Evolutionary conservation across 2,888 invertebrate species (phyloP).

Genomic region (Parnassius glacialis): DNA sequence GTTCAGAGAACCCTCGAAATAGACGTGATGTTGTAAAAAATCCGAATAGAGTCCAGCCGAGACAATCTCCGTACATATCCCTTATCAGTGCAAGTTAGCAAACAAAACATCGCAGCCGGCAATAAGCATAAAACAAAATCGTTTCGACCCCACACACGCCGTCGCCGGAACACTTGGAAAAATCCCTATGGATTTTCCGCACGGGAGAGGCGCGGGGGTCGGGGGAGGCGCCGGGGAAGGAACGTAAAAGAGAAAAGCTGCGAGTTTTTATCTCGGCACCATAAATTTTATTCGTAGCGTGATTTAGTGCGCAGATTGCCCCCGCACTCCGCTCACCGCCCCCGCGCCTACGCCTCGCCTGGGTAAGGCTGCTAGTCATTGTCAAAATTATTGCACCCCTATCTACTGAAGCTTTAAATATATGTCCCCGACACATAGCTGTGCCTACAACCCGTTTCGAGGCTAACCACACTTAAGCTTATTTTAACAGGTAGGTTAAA

Average conservation of each 20-base stretch:
- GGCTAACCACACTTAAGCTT: constrained; percentile 43
- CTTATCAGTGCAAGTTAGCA: constrained; percentile 77
- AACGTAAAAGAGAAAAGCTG: constrained; percentile 83
- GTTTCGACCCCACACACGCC: constrained; percentile 78
- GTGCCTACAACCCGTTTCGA: constrained; percentile 69
- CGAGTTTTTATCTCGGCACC: constrained; percentile 83
- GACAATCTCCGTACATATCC: constrained; percentile 64
- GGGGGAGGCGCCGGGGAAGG: constrained; percentile 61
- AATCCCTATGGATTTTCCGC: constrained; percentile 81
- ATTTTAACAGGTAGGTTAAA: constrained; percentile 47
- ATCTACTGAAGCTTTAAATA: constrained; percentile 81
- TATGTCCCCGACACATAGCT: constrained; percentile 76
- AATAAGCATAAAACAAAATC: constrained; percentile 81
- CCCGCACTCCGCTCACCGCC: constrained; percentile 63
- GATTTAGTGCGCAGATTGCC: constrained; percentile 82
- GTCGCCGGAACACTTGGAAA: constrained; percentile 79
- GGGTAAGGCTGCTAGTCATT: constrained; percentile 81
- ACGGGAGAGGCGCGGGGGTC: constrained; percentile 61
- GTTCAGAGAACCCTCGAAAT: constrained; percentile 20
- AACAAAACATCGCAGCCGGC: constrained; percentile 77
- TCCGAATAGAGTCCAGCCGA: constrained; percentile 47
- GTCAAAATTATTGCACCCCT: constrained; percentile 82
- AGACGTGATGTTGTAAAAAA: constrained; percentile 29
- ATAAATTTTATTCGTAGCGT: constrained; percentile 83
- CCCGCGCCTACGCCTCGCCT: constrained; percentile 76